A percentile compares a stretch with the other conserved stretches of the same genome.
Conservation (phyloP, 1,140 invertebrate species). For the Steinernema feltiae region DNA sequence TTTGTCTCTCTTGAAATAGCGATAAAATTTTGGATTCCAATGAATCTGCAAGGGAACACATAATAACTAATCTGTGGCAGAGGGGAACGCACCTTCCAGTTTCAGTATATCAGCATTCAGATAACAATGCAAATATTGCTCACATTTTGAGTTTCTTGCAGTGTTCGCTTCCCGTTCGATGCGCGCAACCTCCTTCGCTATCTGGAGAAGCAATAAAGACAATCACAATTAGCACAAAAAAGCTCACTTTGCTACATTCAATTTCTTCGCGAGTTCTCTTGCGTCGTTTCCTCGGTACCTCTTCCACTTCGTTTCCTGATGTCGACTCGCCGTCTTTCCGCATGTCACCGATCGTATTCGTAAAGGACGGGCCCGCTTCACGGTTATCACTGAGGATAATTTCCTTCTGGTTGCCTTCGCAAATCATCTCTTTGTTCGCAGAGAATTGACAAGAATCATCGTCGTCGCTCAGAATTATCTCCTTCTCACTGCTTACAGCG, state of each 20-base stretch:
- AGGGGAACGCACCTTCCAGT: conserved; percentile 40
- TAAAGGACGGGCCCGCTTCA: no score
- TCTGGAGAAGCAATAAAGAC: conserved; percentile 33
- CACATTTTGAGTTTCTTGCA: conserved; percentile 49
- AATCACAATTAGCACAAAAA: conserved; percentile 13
- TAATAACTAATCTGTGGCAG: conserved; percentile 18
- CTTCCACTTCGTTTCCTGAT: no score
- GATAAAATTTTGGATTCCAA: conserved; percentile 24
- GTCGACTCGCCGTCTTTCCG: no score
- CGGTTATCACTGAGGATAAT: no score
- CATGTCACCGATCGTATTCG: no score
- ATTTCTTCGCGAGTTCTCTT: conserved; percentile 42
- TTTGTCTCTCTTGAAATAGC: conserved; percentile 33
- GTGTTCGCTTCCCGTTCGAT: conserved; percentile 42
- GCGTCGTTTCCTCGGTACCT: conserved; percentile 25
- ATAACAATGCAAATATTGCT: conserved; percentile 49
- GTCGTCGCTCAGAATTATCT: neutral
- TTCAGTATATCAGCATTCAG: conserved; percentile 28
- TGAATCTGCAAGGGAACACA: conserved; percentile 17
- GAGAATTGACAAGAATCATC: neutral
- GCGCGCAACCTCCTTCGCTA: conserved; percentile 41
- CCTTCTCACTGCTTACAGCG: neutral
- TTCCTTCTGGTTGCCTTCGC: neutral
- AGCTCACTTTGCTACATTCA: conserved; percentile 41
- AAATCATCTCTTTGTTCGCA: neutral